Conservation (phyloP, 2,888 invertebrate genomes). For the Hemicrepidius hirtus region DNA sequence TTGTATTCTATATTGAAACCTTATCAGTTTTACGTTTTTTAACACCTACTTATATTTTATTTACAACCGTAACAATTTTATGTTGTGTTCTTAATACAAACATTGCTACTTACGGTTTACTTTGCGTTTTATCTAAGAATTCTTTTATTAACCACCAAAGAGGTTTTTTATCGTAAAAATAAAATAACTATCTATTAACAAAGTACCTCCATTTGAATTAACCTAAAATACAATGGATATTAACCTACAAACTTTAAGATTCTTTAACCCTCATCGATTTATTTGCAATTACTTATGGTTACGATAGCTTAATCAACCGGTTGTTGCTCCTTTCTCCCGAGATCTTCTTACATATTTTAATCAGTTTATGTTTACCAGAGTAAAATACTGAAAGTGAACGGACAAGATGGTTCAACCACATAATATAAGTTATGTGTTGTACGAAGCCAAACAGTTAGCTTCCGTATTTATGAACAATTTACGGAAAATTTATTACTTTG, state of each 20-base stretch:
- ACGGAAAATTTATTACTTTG: not conserved
- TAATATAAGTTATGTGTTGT: conserved; percentile 4
- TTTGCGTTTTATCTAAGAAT: too few relatives aligned
- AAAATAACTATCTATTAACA: too few relatives aligned
- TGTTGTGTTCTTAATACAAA: too few relatives aligned
- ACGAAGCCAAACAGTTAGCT: not conserved
- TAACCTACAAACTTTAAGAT: too few relatives aligned
- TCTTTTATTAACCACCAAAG: too few relatives aligned
- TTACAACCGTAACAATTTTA: too few relatives aligned
- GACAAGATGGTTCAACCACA: conserved; percentile 1
- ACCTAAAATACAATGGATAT: too few relatives aligned
- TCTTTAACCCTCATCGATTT: too few relatives aligned
- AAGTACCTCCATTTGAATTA: too few relatives aligned
- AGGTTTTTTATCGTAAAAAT: too few relatives aligned
- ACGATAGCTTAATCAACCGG: conserved; percentile 22
- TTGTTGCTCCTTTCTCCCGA: conserved; percentile 28
- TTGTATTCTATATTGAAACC: conserved; percentile 1
- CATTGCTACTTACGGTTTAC: too few relatives aligned
- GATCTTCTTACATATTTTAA: conserved; percentile 12
- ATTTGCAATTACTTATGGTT: conserved; percentile 15
- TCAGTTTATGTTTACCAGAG: not conserved
- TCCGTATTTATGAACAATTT: not conserved
- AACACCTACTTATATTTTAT: not conserved
- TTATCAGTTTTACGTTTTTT: not conserved
- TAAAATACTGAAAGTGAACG: conserved; percentile 27